These are phyloP conservation scores for Tinea trinotella DNA, from an alignment of 2,888 invertebrate genomes.

Conservation along the genomic window DNA sequence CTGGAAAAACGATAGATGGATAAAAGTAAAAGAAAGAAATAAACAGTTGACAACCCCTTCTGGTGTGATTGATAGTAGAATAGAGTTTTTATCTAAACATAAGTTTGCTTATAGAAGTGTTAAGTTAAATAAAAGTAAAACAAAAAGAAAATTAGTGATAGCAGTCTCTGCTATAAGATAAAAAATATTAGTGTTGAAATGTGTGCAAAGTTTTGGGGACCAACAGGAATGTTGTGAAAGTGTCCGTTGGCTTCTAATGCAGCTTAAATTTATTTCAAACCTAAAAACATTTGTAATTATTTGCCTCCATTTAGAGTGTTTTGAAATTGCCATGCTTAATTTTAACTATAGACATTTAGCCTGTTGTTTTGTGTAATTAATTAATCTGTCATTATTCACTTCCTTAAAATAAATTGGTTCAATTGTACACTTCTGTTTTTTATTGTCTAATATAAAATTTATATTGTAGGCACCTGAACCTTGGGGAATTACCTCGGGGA, in stretches of 20 bases:
- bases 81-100: conserved; percentile 46
- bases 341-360: not conserved
- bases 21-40: conserved; percentile 53
- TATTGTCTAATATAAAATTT: not conserved
- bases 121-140: conserved; percentile 55
- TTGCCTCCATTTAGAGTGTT: not conserved
- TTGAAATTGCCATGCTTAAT: not conserved
- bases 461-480: no score
- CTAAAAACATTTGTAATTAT: not conserved
- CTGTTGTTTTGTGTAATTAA: not conserved
- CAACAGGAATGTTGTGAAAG: not conserved
- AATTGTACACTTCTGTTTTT: not conserved
- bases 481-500: no score
- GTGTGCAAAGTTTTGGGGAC: not conserved
- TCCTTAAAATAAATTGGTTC: not conserved
- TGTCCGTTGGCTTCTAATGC: not conserved
- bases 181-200: not conserved
- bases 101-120: conserved; percentile 59
- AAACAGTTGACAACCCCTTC: conserved; percentile 16
- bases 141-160: conserved; percentile 56
- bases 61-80: conserved; percentile 29
- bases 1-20: conserved; percentile 65
- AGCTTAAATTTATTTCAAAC: not conserved
- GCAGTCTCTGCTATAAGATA: conserved; percentile 65
- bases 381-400: no score